Evolutionary conservation across 2,888 invertebrate species (phyloP).

Genomic region (Drosophila niveifrons): DNA sequence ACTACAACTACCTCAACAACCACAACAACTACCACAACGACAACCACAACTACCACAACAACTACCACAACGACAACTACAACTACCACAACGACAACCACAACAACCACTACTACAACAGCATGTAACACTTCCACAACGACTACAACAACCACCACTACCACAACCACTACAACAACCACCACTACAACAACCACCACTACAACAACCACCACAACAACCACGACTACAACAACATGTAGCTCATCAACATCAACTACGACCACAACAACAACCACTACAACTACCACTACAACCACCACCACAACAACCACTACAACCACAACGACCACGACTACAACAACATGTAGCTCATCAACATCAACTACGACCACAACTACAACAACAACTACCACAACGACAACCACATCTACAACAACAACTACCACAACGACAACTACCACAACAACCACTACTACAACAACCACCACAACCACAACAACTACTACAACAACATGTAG

Average conservation of each 20-base stretch:
- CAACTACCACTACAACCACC: slow-evolving; percentile 12
- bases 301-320: slow-evolving; percentile 8
- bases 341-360: neutral
- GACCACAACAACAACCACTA: slow-evolving; percentile 16
- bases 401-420: neutral
- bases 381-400: slow-evolving; percentile 4
- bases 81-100: slow-evolving; percentile 6
- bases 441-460: slow-evolving; percentile 24
- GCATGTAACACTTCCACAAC: slow-evolving; percentile 20
- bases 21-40: slow-evolving; percentile 23
- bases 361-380: slow-evolving; percentile 14
- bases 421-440: slow-evolving; percentile 1
- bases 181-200: slow-evolving; percentile 28
- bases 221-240: slow-evolving; percentile 28
- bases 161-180: slow-evolving; percentile 1
- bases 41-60: slow-evolving; percentile 8
- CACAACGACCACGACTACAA: slow-evolving; percentile 6
- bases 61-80: slow-evolving; percentile 17
- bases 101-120: slow-evolving; percentile 26
- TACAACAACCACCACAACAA: slow-evolving; percentile 24
- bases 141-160: neutral
- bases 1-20: slow-evolving; percentile 16
- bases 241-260: slow-evolving; percentile 9
- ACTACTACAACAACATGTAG: slow-evolving; percentile 20
- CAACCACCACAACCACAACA: slow-evolving; percentile 18